Percentiles rank a stretch among this genome's conserved stretches.
Conservation (phyloP, 2,888 invertebrate genomes). For the Tenthredo livida region DNA sequence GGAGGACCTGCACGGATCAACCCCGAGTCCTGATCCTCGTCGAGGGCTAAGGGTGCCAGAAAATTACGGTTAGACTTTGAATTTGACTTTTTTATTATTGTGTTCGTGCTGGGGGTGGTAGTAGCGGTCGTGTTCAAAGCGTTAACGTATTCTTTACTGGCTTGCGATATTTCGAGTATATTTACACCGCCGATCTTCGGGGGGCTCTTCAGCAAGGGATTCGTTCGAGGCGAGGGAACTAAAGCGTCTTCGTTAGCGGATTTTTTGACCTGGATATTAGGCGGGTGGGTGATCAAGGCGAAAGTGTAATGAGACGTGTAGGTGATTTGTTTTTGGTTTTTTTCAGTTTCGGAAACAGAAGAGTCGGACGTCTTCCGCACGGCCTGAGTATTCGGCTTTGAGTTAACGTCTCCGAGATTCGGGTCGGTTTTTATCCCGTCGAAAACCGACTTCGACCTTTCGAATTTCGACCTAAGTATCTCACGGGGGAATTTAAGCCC, state of each 20-base stretch:
- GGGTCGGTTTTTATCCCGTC: not conserved
- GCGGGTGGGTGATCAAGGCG: not conserved
- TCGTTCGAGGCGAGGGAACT: not conserved
- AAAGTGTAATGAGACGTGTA: conserved; percentile 29
- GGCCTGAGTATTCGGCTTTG: not conserved
- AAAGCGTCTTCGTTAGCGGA: not conserved
- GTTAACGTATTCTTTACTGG: not conserved
- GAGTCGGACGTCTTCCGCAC: not conserved
- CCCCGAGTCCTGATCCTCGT: conserved; percentile 70
- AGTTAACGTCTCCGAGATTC: not conserved
- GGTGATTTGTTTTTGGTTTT: not conserved
- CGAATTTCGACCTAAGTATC: conserved; percentile 34
- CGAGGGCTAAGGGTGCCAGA: conserved; percentile 58
- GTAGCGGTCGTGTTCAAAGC: not conserved
- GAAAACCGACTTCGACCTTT: conserved; percentile 36
- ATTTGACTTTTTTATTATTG: not conserved
- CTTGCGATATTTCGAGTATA: not conserved
- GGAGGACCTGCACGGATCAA: conserved; percentile 64
- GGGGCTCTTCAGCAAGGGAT: not conserved
- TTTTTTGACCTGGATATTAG: not conserved
- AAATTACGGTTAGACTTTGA: conserved; percentile 37
- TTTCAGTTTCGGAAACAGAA: not conserved
- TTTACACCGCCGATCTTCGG: not conserved
- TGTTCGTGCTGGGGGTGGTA: not conserved
- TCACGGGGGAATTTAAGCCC: conserved; percentile 33